Conservation (phyloP, 2,797 vertebrate genomes). For the Eulemur rubriventer region DNA sequence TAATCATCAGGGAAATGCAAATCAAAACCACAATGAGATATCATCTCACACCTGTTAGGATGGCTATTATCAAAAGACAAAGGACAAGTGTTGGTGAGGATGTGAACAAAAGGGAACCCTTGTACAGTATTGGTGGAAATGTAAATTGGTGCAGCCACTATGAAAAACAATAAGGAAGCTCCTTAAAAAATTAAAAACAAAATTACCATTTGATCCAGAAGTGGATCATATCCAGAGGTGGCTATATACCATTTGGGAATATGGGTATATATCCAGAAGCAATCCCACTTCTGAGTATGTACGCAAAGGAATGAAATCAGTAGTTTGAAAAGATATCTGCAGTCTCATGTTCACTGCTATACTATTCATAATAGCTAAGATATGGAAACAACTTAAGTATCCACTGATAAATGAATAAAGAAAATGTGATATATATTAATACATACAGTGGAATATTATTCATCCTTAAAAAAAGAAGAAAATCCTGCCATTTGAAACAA, state of each 20-base stretch:
- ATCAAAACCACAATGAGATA: neutral
- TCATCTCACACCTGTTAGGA: neutral
- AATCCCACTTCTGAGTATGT: neutral
- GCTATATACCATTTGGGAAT: no score
- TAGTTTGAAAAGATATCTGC: neutral
- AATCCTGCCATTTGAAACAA: neutral
- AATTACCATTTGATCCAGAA: neutral
- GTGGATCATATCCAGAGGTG: neutral
- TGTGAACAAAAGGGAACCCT: neutral
- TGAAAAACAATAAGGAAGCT: neutral
- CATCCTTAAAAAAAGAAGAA: neutral
- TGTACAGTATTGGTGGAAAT: neutral
- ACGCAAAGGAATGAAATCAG: neutral
- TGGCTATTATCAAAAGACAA: neutral
- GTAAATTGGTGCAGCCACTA: neutral
- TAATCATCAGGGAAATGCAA: neutral
- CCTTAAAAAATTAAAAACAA: neutral
- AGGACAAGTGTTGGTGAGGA: no score
- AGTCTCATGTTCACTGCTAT: neutral
- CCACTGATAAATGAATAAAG: neutral
- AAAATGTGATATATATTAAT: neutral
- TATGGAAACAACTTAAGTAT: no score
- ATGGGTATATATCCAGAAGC: no score
- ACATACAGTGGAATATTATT: neutral
- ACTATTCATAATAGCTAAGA: no score